Percentiles rank a stretch among this genome's conserved stretches.
These are phyloP conservation scores for Chauna torquata DNA, from an alignment of 2,113 vertebrate genomes.

Conservation along the genomic window DNA sequence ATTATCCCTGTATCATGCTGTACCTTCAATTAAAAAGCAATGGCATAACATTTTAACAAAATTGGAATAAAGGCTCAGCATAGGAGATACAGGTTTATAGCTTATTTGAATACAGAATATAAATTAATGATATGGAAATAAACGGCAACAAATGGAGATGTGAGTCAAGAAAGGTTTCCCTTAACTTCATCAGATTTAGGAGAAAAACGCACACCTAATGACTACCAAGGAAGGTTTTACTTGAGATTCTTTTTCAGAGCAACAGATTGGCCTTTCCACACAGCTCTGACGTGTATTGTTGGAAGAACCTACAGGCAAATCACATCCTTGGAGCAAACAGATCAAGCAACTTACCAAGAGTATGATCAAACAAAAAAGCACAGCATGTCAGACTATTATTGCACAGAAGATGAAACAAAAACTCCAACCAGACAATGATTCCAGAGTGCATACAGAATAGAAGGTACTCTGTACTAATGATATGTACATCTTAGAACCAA, in stretches of 20 bases:
- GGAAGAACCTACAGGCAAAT: not conserved
- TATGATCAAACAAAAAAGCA: not conserved
- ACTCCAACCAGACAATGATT: not conserved
- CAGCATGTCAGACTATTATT: not conserved
- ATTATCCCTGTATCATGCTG: not conserved
- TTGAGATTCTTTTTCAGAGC: not conserved
- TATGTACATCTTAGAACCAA: not conserved
- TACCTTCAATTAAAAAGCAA: constrained; percentile 18
- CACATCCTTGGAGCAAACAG: not conserved
- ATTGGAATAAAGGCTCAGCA: not conserved
- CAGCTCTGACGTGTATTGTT: accelerated
- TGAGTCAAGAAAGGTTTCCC: not conserved
- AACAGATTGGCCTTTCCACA: not conserved
- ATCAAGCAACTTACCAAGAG: not conserved
- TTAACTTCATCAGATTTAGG: not conserved
- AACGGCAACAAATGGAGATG: not conserved
- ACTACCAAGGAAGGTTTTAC: not conserved
- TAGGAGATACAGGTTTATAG: accelerated
- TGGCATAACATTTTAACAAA: not conserved
- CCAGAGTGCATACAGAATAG: not conserved
- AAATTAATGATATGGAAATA: not conserved
- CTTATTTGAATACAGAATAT: not conserved
- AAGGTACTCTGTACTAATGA: not conserved
- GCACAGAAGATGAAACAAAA: not conserved
- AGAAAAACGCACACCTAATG: not conserved